phyloP scores from a whole-genome alignment of 2,888 invertebrate genomes.

The Germaria angustata region DNA sequence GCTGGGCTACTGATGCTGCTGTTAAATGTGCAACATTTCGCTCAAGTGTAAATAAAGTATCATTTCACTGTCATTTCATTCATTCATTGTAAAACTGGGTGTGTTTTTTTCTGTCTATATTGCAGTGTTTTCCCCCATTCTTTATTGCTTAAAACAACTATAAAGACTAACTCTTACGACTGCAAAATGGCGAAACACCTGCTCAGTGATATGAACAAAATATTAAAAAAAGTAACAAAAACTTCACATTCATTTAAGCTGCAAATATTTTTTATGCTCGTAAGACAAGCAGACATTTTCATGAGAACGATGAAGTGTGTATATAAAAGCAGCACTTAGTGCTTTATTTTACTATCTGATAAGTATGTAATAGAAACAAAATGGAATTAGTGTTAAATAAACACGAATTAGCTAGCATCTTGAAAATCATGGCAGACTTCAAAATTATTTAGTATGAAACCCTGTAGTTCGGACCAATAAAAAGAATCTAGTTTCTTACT shows the following conservation, averaged over 20 bases:
- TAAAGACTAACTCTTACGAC: slow-evolving; percentile 1
- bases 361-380: slow-evolving; percentile 2
- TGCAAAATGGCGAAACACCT: slow-evolving; percentile 52
- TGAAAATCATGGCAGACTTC: slow-evolving; percentile 7
- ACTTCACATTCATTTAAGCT: slow-evolving; percentile 46
- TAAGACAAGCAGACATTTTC: slow-evolving; percentile 15
- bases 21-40: slow-evolving; percentile 76
- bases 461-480: no score
- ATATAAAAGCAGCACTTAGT: not conserved
- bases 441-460: not conserved
- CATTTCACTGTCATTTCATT: slow-evolving; percentile 64
- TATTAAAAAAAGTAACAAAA: slow-evolving; percentile 1
- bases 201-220: slow-evolving; percentile 37
- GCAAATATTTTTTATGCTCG: not conserved
- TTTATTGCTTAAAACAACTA: slow-evolving; percentile 16
- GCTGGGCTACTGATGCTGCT: slow-evolving; percentile 55
- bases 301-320: not conserved
- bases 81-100: slow-evolving; percentile 40
- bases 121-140: not conserved
- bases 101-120: slow-evolving; percentile 11
- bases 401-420: slow-evolving; percentile 30
- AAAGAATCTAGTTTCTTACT: no score
- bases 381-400: slow-evolving; percentile 32
- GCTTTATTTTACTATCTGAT: not conserved
- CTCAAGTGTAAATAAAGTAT: slow-evolving; percentile 76